These are phyloP conservation scores for Jaculus jaculus DNA, from an alignment of 2,113 vertebrate species.

Conservation along the genomic window DNA sequence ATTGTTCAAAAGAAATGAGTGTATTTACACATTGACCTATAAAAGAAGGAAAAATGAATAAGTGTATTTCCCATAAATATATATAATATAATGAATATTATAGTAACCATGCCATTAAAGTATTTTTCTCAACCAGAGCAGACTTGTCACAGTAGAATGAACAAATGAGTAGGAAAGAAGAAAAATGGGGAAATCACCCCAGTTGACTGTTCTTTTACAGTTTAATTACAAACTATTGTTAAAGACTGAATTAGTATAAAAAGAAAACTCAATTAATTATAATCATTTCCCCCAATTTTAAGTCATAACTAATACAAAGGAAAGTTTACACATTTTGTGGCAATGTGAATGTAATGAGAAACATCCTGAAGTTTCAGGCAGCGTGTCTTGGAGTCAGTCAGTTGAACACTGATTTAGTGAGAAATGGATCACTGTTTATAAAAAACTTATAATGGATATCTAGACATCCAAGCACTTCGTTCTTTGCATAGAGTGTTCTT, in stretches of 20 bases:
- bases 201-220: not conserved
- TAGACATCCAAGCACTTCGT: not conserved
- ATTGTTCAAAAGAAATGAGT: not conserved
- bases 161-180: not conserved
- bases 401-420: constrained; percentile 10
- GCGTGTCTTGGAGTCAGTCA: not conserved
- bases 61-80: not conserved
- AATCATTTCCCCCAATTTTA: constrained; percentile 35
- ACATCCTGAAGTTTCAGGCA: not conserved
- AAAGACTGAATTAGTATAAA: not conserved
- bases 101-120: not conserved
- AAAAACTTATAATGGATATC: not conserved
- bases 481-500: not conserved
- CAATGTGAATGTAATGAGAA: not conserved
- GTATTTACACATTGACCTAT: not conserved
- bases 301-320: not conserved
- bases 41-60: not conserved
- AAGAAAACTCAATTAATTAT: constrained; percentile 3
- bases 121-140: not conserved
- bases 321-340: constrained; percentile 7
- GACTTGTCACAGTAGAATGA: not conserved
- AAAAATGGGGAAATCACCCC: not conserved
- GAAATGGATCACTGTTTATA: not conserved
- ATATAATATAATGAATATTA: not conserved
- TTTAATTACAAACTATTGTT: constrained; percentile 15